Conservation (phyloP, 2,113 vertebrate genomes). For the Ptilonorhynchus violaceus region DNA sequence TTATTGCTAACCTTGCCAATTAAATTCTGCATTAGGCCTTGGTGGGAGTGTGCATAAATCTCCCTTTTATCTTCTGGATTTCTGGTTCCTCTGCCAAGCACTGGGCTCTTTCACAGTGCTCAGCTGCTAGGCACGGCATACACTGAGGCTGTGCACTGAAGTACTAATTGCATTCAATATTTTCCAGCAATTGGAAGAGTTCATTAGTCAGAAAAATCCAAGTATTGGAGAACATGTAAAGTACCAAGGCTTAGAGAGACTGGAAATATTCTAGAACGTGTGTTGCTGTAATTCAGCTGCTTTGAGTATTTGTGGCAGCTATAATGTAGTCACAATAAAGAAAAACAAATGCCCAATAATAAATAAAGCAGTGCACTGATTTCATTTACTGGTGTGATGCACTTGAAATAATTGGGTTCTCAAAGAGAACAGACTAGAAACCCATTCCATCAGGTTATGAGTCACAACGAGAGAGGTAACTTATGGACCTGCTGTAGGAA, state of each 20-base stretch:
- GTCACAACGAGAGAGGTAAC: not conserved
- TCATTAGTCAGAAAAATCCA: conserved; percentile 37
- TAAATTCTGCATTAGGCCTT: conserved; percentile 20
- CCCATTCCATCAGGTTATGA: not conserved
- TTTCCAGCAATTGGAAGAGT: conserved; percentile 13
- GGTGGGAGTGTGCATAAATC: not conserved
- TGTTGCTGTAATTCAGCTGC: conserved; percentile 1
- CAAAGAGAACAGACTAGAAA: not conserved
- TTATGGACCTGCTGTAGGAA: not conserved
- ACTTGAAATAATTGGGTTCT: conserved; percentile 42
- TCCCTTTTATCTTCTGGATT: conserved; percentile 9
- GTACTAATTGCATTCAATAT: conserved; percentile 20
- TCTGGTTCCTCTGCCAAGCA: not conserved
- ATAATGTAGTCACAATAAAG: not conserved
- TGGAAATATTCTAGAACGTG: not conserved
- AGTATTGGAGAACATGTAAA: not conserved
- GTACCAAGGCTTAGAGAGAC: not conserved
- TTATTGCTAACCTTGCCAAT: not conserved
- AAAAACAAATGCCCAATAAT: conserved; percentile 25
- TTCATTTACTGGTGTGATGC: conserved; percentile 17
- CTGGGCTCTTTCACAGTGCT: not conserved
- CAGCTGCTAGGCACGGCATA: not conserved
- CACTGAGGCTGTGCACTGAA: not conserved
- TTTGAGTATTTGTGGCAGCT: not conserved
- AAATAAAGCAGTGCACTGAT: conserved; percentile 17